phyloP scores from a whole-genome alignment of 1,140 invertebrate species.

The Brachionus manjavacas region DNA sequence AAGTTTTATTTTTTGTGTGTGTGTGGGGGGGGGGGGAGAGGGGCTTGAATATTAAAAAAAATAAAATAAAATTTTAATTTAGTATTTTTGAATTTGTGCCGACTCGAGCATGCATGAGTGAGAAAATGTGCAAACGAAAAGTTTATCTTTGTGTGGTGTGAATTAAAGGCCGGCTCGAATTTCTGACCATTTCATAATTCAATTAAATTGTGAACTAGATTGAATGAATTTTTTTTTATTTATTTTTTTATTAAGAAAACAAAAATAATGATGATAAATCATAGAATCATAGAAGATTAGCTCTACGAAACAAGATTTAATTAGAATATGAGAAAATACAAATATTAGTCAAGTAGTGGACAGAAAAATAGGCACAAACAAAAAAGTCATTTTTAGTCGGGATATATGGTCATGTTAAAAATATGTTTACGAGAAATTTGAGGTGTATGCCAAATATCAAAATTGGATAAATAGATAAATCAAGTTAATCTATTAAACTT shows the following conservation, averaged over 20 bases:
- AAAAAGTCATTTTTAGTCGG: background rate
- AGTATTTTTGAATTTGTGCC: background rate
- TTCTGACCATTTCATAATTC: background rate
- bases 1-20: background rate
- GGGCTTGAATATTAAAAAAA: background rate
- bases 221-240: background rate
- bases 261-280: no score
- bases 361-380: background rate
- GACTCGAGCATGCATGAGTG: background rate
- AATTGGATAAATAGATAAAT: conserved; percentile 6
- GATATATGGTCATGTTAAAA: background rate
- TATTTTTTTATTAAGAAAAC: no score
- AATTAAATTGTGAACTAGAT: background rate
- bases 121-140: background rate
- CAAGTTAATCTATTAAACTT: conserved; percentile 5
- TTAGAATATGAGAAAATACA: background rate
- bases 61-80: background rate
- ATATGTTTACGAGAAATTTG: background rate
- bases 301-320: background rate
- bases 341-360: background rate
- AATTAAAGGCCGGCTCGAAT: background rate
- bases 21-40: no score
- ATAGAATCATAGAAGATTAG: background rate
- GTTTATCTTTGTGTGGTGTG: background rate
- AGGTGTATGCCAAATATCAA: background rate